These are phyloP conservation scores for Cheilosia pagana DNA, from an alignment of 2,888 invertebrate species.

Conservation along the genomic window DNA sequence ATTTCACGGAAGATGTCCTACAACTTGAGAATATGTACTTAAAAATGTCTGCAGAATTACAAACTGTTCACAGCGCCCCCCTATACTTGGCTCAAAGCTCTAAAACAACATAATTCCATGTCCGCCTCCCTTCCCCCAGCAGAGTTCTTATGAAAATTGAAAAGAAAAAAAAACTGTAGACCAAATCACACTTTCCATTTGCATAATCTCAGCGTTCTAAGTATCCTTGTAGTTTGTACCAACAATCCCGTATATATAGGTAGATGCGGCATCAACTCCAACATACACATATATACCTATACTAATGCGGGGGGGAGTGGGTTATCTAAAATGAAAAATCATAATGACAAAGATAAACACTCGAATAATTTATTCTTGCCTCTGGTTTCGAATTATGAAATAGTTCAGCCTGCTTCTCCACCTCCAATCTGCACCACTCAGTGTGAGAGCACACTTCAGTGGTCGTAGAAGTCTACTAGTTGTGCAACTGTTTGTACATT, in stretches of 20 bases:
- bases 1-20: slow-evolving; percentile 61
- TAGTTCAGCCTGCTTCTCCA: slow-evolving; percentile 54
- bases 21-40: slow-evolving; percentile 54
- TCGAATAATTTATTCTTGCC: slow-evolving; percentile 75
- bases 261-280: slow-evolving; percentile 63
- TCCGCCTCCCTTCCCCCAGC: background rate
- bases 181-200: slow-evolving; percentile 69
- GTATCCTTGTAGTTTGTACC: slow-evolving; percentile 65
- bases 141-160: slow-evolving; percentile 65
- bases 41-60: slow-evolving; percentile 67
- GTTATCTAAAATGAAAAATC: slow-evolving; percentile 75
- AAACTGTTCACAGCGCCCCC: slow-evolving; percentile 37
- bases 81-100: slow-evolving; percentile 45
- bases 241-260: slow-evolving; percentile 46
- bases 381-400: slow-evolving; percentile 69
- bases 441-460: slow-evolving; percentile 48
- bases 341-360: slow-evolving; percentile 75
- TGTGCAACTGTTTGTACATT: slow-evolving; percentile 54
- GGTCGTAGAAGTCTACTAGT: slow-evolving; percentile 47
- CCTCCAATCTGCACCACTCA: slow-evolving; percentile 40
- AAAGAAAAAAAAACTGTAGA: slow-evolving; percentile 38
- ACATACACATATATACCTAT: background rate
- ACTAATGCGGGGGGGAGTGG: slow-evolving; percentile 38
- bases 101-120: slow-evolving; percentile 50
- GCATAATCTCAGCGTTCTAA: slow-evolving; percentile 68